These are phyloP conservation scores for Chamaea fasciata DNA, from an alignment of 2,113 vertebrate genomes.

Conservation along the genomic window DNA sequence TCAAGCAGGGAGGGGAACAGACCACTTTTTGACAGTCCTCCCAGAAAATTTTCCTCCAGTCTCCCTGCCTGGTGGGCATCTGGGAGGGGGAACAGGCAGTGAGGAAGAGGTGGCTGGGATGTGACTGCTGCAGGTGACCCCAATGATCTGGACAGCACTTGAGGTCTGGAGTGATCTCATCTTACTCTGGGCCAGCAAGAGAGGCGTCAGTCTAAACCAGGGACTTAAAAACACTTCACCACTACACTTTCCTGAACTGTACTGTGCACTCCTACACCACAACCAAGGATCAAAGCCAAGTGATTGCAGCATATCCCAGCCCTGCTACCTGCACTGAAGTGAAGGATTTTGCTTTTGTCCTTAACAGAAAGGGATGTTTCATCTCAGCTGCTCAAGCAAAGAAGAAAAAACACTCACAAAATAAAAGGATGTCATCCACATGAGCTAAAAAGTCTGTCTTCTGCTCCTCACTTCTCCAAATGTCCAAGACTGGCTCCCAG, in stretches of 20 bases:
- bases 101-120: neutral
- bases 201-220: neutral
- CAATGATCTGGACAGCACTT: fast-evolving
- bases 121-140: neutral
- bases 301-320: neutral
- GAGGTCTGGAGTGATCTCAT: neutral
- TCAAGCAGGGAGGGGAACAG: neutral
- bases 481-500: neutral
- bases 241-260: neutral
- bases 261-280: neutral
- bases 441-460: neutral
- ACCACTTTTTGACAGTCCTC: neutral
- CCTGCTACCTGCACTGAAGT: neutral
- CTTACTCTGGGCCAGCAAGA: neutral
- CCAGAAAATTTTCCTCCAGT: neutral
- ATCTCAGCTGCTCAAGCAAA: neutral
- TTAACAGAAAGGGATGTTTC: neutral
- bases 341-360: constrained; percentile 2
- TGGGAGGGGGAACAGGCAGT: fast-evolving
- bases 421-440: neutral
- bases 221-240: neutral
- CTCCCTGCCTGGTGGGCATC: neutral
- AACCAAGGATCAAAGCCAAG: constrained; percentile 42
- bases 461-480: neutral
- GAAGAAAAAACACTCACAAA: neutral